Percentiles rank a stretch among this genome's conserved stretches.
phyloP scores from a whole-genome alignment of 2,888 invertebrate species.

The Octonoba sinensis region DNA sequence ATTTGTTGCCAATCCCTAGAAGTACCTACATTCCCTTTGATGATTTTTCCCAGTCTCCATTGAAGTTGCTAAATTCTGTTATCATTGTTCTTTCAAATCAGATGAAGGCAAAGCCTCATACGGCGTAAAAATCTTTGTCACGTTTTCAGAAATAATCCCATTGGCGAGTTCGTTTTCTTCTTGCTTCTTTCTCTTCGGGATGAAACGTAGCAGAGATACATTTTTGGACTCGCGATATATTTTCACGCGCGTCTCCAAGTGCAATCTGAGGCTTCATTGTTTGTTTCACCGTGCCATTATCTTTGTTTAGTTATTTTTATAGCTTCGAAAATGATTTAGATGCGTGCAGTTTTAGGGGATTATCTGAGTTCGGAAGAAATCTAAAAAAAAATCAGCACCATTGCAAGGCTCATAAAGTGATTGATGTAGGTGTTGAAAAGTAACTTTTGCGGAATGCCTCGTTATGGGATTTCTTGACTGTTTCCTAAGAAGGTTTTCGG shows the following conservation, averaged over 20 bases:
- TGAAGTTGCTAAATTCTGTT: conserved; percentile 63
- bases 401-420: too few species aligned
- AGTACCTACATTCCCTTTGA: conserved; percentile 36
- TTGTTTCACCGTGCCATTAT: too few species aligned
- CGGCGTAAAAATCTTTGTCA: conserved; percentile 61
- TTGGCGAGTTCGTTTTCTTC: conserved; percentile 28
- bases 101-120: conserved; percentile 39
- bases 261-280: too few species aligned
- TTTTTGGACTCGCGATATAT: too few species aligned
- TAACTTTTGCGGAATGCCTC: too few species aligned
- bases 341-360: conserved; percentile 21
- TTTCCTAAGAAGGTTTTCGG: too few species aligned
- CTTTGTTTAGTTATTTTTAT: too few species aligned
- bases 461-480: too few species aligned
- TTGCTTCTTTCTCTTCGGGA: too few species aligned
- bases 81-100: conserved; percentile 62
- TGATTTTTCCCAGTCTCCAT: conserved; percentile 48
- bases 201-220: too few species aligned
- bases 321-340: conserved; percentile 28
- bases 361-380: conserved; percentile 4
- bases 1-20: conserved; percentile 32
- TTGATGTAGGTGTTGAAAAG: too few species aligned
- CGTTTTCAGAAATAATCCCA: conserved; percentile 56
- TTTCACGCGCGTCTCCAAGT: too few species aligned
- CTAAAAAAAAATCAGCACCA: neutral